Conservation (phyloP, 2,888 invertebrate species). For the Pomacea canaliculata region DNA sequence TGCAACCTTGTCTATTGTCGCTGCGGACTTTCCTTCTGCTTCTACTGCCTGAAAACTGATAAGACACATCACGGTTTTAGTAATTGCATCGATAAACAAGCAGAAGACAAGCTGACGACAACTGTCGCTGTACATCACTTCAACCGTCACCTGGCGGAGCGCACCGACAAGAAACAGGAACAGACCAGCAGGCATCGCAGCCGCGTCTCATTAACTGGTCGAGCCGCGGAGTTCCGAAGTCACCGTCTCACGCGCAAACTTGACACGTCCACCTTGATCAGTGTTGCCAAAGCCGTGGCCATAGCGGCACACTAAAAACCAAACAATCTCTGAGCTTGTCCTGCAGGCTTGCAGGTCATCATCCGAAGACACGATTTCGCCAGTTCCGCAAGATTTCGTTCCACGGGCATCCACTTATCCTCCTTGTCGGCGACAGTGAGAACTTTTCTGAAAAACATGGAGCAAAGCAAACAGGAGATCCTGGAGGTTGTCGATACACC, state of each 20-base stretch:
- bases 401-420: not conserved
- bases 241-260: not conserved
- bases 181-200: not conserved
- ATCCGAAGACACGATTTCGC: not conserved
- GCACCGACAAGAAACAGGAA: not conserved
- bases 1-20: slow-evolving; percentile 28
- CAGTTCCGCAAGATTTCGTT: not conserved
- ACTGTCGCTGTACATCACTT: slow-evolving; percentile 19
- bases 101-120: slow-evolving; percentile 16
- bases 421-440: not conserved
- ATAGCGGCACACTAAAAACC: slow-evolving; percentile 8
- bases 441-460: slow-evolving; percentile 11
- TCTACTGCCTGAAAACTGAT: slow-evolving; percentile 22
- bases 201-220: slow-evolving; percentile 13
- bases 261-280: not conserved
- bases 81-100: not conserved
- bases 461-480: slow-evolving; percentile 13
- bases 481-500: slow-evolving; percentile 32
- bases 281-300: slow-evolving; percentile 13
- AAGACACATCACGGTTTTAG: not conserved
- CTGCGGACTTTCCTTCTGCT: slow-evolving; percentile 33
- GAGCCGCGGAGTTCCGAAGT: slow-evolving; percentile 4
- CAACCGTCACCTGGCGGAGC: not conserved
- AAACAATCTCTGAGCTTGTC: not conserved
- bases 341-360: not conserved